Percentiles rank a stretch among this genome's conserved stretches.
Evolutionary conservation across 1,140 invertebrate species (phyloP).

Genomic region (Drosophila funebris): DNA sequence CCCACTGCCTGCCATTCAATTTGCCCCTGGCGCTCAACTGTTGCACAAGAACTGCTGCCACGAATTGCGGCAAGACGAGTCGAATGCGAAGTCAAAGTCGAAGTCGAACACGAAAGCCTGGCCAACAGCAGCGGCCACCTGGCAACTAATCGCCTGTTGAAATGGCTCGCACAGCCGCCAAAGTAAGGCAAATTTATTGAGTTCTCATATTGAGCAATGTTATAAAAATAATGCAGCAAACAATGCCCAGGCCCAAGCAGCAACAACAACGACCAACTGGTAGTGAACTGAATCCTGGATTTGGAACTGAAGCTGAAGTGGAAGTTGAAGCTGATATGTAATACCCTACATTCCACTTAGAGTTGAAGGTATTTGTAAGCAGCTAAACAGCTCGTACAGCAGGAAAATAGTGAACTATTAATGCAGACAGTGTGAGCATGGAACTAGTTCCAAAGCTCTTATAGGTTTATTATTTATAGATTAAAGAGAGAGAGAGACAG

Average conservation of each 20-base stretch:
- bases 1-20: constrained; percentile 37
- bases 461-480: no score
- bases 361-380: background rate
- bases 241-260: constrained; percentile 33
- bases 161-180: constrained; percentile 59
- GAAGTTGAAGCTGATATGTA: background rate
- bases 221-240: constrained; percentile 75
- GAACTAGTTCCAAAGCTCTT: no score
- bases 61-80: background rate
- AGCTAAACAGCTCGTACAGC: no score
- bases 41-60: constrained; percentile 10
- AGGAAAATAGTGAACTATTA: no score
- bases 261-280: constrained; percentile 2
- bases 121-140: constrained; percentile 28
- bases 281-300: constrained; percentile 4
- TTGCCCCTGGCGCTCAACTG: constrained; percentile 42
- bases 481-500: no score
- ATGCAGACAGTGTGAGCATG: background rate
- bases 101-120: constrained; percentile 1
- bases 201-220: constrained; percentile 80
- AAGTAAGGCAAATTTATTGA: constrained; percentile 74
- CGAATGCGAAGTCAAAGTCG: background rate
- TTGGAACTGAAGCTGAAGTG: background rate
- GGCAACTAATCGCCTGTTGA: constrained; percentile 78
- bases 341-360: background rate